Conservation (phyloP, 1,140 invertebrate species). For the Cephus cinctus region DNA sequence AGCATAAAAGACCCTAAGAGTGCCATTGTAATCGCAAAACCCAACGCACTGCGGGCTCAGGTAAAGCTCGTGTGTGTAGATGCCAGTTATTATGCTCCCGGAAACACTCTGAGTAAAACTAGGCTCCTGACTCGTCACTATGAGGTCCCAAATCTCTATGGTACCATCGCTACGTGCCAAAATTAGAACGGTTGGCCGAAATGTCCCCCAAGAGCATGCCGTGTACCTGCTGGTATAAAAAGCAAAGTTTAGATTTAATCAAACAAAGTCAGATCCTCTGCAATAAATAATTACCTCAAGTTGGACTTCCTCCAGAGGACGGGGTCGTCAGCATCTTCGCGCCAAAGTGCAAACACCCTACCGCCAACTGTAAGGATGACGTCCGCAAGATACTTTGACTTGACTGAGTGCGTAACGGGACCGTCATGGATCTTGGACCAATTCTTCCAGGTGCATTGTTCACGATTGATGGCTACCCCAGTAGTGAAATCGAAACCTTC, state of each 20-base stretch:
- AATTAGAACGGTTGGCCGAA: conserved; percentile 53
- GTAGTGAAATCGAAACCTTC: conserved; percentile 63
- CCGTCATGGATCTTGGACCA: conserved; percentile 66
- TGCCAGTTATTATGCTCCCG: conserved; percentile 42
- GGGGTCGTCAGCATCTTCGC: conserved; percentile 52
- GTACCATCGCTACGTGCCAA: conserved; percentile 57
- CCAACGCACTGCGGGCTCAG: conserved; percentile 37
- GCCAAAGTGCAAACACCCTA: conserved; percentile 62
- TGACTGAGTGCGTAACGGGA: conserved; percentile 57
- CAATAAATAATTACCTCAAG: conserved; percentile 26
- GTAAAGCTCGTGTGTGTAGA: conserved; percentile 35
- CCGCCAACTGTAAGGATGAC: conserved; percentile 62
- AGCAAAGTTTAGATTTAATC: background rate
- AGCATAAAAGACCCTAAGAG: conserved; percentile 60
- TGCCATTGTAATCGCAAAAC: conserved; percentile 60
- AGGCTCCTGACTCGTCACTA: conserved; percentile 45
- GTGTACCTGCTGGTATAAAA: conserved; percentile 49
- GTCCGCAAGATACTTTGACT: conserved; percentile 58
- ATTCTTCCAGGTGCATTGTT: conserved; percentile 53
- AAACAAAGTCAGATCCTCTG: background rate
- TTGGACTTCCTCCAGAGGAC: conserved; percentile 58
- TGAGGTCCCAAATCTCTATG: conserved; percentile 62
- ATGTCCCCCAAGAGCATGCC: conserved; percentile 54
- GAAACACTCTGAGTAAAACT: conserved; percentile 39
- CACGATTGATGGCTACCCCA: conserved; percentile 58